Conservation (phyloP, 2,113 vertebrate species). For the Phrynocephalus versicolor region DNA sequence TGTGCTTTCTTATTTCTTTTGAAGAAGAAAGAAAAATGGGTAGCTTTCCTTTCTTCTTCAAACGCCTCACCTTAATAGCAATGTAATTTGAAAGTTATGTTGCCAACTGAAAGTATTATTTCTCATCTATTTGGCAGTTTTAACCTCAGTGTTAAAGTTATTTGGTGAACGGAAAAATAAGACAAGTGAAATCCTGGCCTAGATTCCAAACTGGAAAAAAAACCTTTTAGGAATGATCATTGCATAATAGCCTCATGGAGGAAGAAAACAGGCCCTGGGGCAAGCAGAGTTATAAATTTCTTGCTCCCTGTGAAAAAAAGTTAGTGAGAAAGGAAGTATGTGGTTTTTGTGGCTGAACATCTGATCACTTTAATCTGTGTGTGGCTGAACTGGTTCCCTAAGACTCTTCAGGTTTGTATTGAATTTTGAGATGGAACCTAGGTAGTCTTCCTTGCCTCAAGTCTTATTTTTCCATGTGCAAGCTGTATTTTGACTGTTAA, state of each 20-base stretch:
- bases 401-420: background rate
- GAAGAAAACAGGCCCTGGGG: background rate
- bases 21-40: background rate
- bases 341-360: background rate
- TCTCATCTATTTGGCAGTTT: background rate
- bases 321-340: background rate
- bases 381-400: background rate
- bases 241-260: background rate
- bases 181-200: background rate
- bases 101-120: background rate
- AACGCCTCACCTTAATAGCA: background rate
- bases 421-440: background rate
- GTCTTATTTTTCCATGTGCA: too few species aligned
- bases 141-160: background rate
- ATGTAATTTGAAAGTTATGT: background rate
- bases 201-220: background rate
- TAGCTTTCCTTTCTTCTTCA: background rate
- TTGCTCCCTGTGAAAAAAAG: background rate
- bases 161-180: too few species aligned
- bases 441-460: background rate
- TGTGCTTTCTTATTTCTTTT: background rate
- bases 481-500: background rate
- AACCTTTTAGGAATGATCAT: background rate
- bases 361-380: background rate
- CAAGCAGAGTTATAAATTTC: background rate